Evolutionary conservation across 2,888 invertebrate genomes (phyloP), one percentile per base, ranked within the genome.

Genomic region (Conus canariensis): DNA sequence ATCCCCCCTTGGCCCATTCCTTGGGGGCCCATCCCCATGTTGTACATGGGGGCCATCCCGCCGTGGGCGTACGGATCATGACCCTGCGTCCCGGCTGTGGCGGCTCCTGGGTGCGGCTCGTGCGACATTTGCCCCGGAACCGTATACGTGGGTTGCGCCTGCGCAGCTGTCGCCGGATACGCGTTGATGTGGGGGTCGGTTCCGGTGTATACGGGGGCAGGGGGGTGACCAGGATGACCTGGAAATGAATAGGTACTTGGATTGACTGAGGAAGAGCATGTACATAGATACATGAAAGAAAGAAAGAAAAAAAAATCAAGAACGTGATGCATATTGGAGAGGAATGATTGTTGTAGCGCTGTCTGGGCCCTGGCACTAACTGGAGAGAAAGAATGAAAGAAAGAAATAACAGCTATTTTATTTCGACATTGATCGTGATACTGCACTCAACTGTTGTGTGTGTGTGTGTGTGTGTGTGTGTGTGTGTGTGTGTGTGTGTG

Each of bases 401-500:
- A 45, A 45, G 45, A 45, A 45, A 45, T 2, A 45, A 45, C 45
- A 45, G 45, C 45, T 45, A 45, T 45, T 45, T 45, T 45, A 4
- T 45, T 3, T 45, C 45, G 45, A 45, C 45, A 45, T 45, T 45
- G 45, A 45, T 45, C 45, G 45, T 45, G 45, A 45, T 45, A 45
- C 45, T 74, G 74, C 22, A 22, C 9, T 74, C 19, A 19, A 22
- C 7, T 16, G 45, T 45, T 45, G 45, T 45, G 45, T 45, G 30
- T 45, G 45, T 22, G 74, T 74, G 74, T 74, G 74, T 74, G 74
- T 74, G 74, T 74, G 74, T 74, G 74, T 74, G 74, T 74, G 74
- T 74, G 74, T 74, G 74, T 74, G 74, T 74, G 74, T 74, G 74
- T 74, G 74, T 74, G 74, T 74, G 74, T 74, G 74, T 74, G 74